Conservation (phyloP, 2,113 vertebrate species). For the Enhydra lutris region DNA sequence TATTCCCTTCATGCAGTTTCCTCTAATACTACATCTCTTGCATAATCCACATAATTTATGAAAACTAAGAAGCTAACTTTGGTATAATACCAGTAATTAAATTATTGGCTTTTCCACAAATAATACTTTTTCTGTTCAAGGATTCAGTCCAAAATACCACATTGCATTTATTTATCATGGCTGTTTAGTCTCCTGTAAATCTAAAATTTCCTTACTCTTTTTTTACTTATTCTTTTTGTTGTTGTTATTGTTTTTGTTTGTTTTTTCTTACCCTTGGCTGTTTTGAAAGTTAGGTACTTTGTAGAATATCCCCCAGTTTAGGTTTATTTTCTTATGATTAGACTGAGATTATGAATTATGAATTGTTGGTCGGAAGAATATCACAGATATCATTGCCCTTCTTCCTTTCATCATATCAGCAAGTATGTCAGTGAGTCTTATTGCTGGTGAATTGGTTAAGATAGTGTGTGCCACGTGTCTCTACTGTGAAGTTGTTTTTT, state of each 20-base stretch:
- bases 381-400: background rate
- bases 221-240: background rate
- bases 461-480: background rate
- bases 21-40: background rate
- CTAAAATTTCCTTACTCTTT: background rate
- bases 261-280: background rate
- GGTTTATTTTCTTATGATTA: background rate
- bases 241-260: background rate
- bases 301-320: background rate
- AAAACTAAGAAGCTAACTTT: conserved; percentile 6
- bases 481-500: background rate
- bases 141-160: background rate
- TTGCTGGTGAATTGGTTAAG: background rate
- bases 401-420: background rate
- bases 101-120: background rate
- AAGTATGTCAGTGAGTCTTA: background rate
- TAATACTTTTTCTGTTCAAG: background rate
- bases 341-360: background rate
- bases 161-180: background rate
- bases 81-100: background rate
- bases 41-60: background rate
- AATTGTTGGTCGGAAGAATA: background rate
- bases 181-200: background rate
- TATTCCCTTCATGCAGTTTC: background rate
- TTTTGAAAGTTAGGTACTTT: background rate